Base-by-base conservation (phyloP, 2,113 vertebrate species). In the Chitala chitala region DNA sequence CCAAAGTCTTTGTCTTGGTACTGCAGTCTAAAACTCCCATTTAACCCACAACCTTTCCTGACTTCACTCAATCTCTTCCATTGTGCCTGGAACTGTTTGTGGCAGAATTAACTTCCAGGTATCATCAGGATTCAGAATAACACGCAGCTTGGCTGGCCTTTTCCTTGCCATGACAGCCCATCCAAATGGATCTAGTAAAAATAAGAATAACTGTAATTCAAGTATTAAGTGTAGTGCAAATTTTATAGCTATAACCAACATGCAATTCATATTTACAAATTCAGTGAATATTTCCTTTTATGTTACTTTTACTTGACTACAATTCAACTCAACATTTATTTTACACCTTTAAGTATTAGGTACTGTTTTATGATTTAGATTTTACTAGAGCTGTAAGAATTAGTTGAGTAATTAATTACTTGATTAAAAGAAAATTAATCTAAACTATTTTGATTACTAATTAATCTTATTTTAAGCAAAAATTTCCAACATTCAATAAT, bases 1-100 rank as follows among this genome's bases (percentile, higher is more conserved):
- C 59, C 59, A 63, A 63, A 63, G 59, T 63, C 59, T 38, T 5
- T 63, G 33, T 63, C 59, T 9, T 63, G 29, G 59, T 63, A 63
- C 31, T 63, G 59, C 31, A 63, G 31, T 38, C 59, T 63, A 4
- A 63, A 15, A 38, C 20, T 38, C 13, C 31, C 59, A 38, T 24
- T 38, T 38, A 63, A 38, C 8, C 17, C 33, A 38, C 59, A 63
- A 4, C 3, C 59, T 63, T 63, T 38, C 33, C 33, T 63, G 59
- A 63, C 59, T 38, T 63, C 31, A 38, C 38, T 33, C 33, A 5
- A 63, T 10, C 59, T 36, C 9, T 17, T 63, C 59, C 7, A 31
- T 63, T 63, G 58, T 63, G 6, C 36, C 15, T 29, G 12, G 29
- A 63, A 63, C 13, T 31, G 6, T 17, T 33, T 63, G 9, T 10